Percentiles rank a stretch among this genome's conserved stretches.
These are phyloP conservation scores for Pteria penguin DNA, from an alignment of 2,888 invertebrate species.

Conservation along the genomic window DNA sequence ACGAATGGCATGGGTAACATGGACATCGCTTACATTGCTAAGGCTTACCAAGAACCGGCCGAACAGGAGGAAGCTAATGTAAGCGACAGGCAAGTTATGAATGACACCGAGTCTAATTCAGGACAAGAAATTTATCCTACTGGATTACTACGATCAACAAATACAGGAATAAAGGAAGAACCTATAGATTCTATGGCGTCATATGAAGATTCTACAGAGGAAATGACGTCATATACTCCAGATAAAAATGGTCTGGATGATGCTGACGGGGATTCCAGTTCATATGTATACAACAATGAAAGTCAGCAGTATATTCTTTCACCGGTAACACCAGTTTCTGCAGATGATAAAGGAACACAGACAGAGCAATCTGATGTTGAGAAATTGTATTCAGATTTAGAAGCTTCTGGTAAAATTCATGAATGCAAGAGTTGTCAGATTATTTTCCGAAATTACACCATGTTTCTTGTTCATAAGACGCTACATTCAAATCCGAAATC, in stretches of 20 bases:
- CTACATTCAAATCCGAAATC: conserved; percentile 29
- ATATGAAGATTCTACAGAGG: neutral
- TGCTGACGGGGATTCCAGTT: neutral
- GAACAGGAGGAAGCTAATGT: neutral
- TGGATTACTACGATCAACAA: conserved; percentile 11
- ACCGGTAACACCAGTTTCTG: neutral
- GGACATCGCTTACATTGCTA: conserved; percentile 28
- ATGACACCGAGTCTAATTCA: neutral
- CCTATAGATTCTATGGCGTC: neutral
- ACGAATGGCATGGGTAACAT: neutral
- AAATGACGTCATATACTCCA: neutral
- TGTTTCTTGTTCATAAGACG: conserved; percentile 44
- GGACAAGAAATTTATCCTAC: conserved; percentile 24
- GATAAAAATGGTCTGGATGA: neutral
- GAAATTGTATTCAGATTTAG: conserved; percentile 22
- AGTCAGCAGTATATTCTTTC: neutral
- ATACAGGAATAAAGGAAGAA: conserved; percentile 27
- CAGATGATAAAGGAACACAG: conserved; percentile 20
- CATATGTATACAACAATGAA: neutral
- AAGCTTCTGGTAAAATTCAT: conserved; percentile 24
- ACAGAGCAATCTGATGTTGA: conserved; percentile 1
- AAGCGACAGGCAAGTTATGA: neutral
- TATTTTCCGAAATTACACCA: conserved; percentile 40
- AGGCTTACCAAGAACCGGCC: neutral
- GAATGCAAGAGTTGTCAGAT: conserved; percentile 40